Percentiles rank a stretch among this genome's conserved stretches.
Evolutionary conservation across 2,113 vertebrate genomes (phyloP).

Genomic region (Ciconia boyciana): DNA sequence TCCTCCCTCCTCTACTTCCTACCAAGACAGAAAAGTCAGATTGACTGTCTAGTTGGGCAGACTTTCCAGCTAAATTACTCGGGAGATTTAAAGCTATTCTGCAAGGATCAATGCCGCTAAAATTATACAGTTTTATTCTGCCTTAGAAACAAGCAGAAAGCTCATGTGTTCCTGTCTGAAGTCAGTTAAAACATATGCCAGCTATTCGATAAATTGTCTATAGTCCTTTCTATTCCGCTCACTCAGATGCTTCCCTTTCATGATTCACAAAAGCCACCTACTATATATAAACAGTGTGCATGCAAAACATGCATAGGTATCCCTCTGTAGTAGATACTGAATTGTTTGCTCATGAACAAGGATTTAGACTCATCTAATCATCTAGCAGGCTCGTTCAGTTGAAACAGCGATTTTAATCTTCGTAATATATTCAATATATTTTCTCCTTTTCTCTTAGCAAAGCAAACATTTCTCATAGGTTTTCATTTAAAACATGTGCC

Average conservation of each 20-base stretch:
- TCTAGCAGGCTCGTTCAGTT: not conserved
- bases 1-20: not conserved
- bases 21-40: not conserved
- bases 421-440: not conserved
- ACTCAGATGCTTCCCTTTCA: not conserved
- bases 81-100: not conserved
- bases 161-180: not conserved
- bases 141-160: constrained; percentile 7
- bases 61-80: not conserved
- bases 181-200: not conserved
- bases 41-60: not conserved
- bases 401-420: not conserved
- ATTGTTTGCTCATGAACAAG: not conserved
- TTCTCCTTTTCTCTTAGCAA: not conserved
- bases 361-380: not conserved
- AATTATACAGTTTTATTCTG: not conserved
- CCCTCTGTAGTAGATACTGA: not conserved
- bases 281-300: not conserved
- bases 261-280: not conserved
- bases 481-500: not conserved
- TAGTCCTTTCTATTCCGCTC: not conserved
- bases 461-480: not conserved
- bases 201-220: not conserved
- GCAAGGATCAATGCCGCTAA: not conserved
- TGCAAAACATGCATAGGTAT: not conserved